Evolutionary conservation across 1,140 invertebrate genomes (phyloP), one percentile per base, ranked within the genome.

Genomic region (Neoseiulus cucumeris): DNA sequence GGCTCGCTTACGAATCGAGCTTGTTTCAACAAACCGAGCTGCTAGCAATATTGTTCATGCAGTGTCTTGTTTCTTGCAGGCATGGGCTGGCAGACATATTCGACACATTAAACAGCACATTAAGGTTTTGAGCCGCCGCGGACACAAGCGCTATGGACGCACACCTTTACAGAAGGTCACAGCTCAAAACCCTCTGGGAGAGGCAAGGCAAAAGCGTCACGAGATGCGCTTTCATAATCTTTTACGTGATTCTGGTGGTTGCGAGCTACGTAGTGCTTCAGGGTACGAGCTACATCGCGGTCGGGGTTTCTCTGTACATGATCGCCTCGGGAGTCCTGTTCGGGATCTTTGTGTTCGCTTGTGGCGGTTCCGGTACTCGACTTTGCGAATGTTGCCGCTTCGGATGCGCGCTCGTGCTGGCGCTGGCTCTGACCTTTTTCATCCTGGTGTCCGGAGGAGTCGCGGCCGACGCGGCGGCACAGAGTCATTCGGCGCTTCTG

Each of bases 331-430:
- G 51, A 25, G 51, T 59, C 25, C 22, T 59, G 4, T 59, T 59
- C 51, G 51, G 51, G 14, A 59, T 59, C 1, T 59, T 59, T 59
- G 51, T 59, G 51, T 59, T 59, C 22, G 51, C 51, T 33, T 59
- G 51, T 9, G 33, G 25, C 17, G 51, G 51, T 14, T 59, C 51
- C 2, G 33, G 33, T 0, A 59, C 51, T 1, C 51, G 51, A 14
- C 51, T 59, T 17, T 59, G 51, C 51, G 51, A 59, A 25, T 59
- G 51, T 33, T 59, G 51, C 33, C 51, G 51, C 22, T 59, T 59
- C 33, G 51, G 51, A 17, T 59, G 51, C 22, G 25, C 51, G 4
- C 51, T 59, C 14, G 25, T 59, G 22, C 33, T 59, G 17, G 51
- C 51, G 51, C 22, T 59, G 4, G 51, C 51, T 25, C 33, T 59